Base-by-base conservation (phyloP, 2,888 invertebrate genomes). In the Ennomos quercinarius region DNA sequence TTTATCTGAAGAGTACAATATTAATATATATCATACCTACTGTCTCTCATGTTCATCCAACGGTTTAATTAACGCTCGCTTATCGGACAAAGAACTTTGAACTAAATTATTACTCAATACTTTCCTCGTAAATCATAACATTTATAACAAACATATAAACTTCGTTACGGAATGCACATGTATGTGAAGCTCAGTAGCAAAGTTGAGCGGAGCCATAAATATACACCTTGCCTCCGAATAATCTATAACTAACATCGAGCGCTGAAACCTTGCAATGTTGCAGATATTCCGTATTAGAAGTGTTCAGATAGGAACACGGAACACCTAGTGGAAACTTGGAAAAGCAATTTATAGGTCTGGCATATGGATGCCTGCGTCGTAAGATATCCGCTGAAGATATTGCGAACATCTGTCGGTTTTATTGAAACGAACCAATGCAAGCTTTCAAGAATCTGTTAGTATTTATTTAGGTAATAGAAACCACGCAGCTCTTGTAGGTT, bases 371-470 rank as follows among this genome's bases (percentile, higher is more conserved):
- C 56, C 52, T 52, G 59, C 11, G 17, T 55, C 39, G 39, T 13
- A n/a, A 53, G 57, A 66, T 58, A 60, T 63, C 59, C 66, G 67
- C 57, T 52, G 58, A 59, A 62, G 63, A 63, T 61, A 63, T 66
- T 48, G 58, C 54, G 13, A 66, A 63, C 66, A 59, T 59, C 58
- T 59, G 58, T 44, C 44, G 43, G 12, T 35, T 8, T 9, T 34
- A 37, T 42, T 17, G 44, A 56, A 55, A 67, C 63, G 54, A 63
- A 63, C 46, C 44, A 57, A 55, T 56, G 41, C 52, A 51, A 42
- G 27, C 27, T 27, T 27, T 17, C 17, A 17, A 17, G 17, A n/a
- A 3, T 17, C 17, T 17, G 17, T 17, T 17, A 17, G 3, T 17
- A 17, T 17, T 17, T 2, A 17, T 2, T 17, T 2, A 17, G n/a